These are phyloP conservation scores for Sebastiscus albofasciatus DNA, from an alignment of 2,797 vertebrate species.

Conservation along the genomic window DNA sequence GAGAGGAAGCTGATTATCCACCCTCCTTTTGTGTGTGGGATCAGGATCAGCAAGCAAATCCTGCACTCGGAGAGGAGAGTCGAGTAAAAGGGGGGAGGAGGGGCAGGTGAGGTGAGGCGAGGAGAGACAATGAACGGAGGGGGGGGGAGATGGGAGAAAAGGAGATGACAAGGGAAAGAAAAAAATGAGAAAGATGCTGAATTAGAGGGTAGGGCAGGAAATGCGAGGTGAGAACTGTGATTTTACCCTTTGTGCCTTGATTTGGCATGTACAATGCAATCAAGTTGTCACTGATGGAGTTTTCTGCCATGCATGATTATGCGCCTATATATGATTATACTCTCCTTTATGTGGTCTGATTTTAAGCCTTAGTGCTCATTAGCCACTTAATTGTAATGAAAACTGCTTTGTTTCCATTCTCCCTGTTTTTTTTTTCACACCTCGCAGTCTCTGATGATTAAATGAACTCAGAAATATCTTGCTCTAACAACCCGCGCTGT, in stretches of 20 bases:
- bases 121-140: slow-evolving; percentile 21
- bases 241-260: slow-evolving; percentile 44
- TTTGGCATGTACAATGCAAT: slow-evolving; percentile 49
- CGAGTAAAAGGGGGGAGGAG: slow-evolving; percentile 19
- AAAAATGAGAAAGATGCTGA: background rate
- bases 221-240: background rate
- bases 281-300: slow-evolving; percentile 17
- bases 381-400: slow-evolving; percentile 41
- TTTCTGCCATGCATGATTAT: slow-evolving; percentile 31
- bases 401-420: slow-evolving; percentile 38
- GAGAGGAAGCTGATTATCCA: slow-evolving; percentile 73
- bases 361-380: slow-evolving; percentile 50
- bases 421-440: slow-evolving; percentile 8
- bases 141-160: background rate
- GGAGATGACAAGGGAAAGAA: background rate
- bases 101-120: slow-evolving; percentile 33
- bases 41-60: slow-evolving; percentile 74
- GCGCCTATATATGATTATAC: slow-evolving; percentile 41
- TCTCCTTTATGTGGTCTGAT: slow-evolving; percentile 22
- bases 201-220: background rate
- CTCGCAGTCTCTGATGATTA: slow-evolving; percentile 64
- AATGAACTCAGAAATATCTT: slow-evolving; percentile 64
- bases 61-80: slow-evolving; percentile 42
- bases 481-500: slow-evolving; percentile 55
- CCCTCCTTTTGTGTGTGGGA: slow-evolving; percentile 66